phyloP scores from a whole-genome alignment of 1,140 invertebrate genomes.

The Chlorops oryzae region DNA sequence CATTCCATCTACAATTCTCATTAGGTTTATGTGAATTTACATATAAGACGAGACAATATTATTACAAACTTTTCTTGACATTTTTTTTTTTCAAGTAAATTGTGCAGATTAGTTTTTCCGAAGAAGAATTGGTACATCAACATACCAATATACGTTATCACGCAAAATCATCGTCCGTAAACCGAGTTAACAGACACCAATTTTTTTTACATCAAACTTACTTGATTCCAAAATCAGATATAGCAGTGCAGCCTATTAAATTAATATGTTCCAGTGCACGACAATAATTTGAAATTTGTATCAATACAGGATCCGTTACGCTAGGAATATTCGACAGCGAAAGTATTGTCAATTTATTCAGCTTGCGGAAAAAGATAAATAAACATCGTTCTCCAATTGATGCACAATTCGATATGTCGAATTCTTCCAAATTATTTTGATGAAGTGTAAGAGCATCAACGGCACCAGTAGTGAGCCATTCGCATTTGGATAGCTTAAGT shows the following conservation, averaged over 20 bases:
- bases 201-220: slow-evolving; percentile 29
- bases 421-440: slow-evolving; percentile 51
- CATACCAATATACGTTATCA: neutral
- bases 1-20: no score
- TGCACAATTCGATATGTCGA: slow-evolving; percentile 52
- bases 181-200: neutral
- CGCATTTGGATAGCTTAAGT: slow-evolving; percentile 51
- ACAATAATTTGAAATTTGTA: slow-evolving; percentile 52
- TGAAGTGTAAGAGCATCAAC: slow-evolving; percentile 54
- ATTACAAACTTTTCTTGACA: no score
- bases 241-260: slow-evolving; percentile 51
- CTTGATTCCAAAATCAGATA: slow-evolving; percentile 55
- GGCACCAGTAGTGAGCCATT: slow-evolving; percentile 54
- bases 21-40: no score
- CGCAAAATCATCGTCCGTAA: no score
- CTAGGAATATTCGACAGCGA: slow-evolving; percentile 53
- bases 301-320: slow-evolving; percentile 52
- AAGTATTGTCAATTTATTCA: slow-evolving; percentile 50
- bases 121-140: no score
- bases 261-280: slow-evolving; percentile 51
- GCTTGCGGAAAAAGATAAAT: slow-evolving; percentile 54
- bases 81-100: no score
- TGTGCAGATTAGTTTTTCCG: no score
- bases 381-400: slow-evolving; percentile 53
- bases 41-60: no score